Percentiles rank a stretch among this genome's conserved stretches.
phyloP scores from a whole-genome alignment of 2,797 vertebrate species.

The Sebastiscus tertius region DNA sequence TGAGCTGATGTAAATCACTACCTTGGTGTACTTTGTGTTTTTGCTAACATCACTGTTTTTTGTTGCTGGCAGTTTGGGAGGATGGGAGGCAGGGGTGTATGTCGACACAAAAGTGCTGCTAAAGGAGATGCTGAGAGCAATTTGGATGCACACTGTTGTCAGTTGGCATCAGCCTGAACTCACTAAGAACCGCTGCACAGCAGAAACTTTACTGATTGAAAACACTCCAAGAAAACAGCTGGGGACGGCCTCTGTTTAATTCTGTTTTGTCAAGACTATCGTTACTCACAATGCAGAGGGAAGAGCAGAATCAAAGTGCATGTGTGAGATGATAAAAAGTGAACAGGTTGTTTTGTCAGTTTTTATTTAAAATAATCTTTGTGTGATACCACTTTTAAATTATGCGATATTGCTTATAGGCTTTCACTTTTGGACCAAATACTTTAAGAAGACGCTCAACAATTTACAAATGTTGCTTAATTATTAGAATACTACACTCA shows the following conservation, averaged over 20 bases:
- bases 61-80: constrained; percentile 31
- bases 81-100: constrained; percentile 20
- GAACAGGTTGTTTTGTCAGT: neutral
- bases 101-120: constrained; percentile 37
- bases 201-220: constrained; percentile 41
- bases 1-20: constrained; percentile 12
- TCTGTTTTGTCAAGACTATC: constrained; percentile 20
- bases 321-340: neutral
- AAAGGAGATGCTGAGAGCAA: constrained; percentile 50
- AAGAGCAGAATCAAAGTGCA: neutral
- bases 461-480: neutral
- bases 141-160: constrained; percentile 44
- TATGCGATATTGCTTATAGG: neutral
- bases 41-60: constrained; percentile 9
- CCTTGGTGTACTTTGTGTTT: neutral
- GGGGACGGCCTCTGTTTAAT: constrained; percentile 18
- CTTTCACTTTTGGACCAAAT: neutral
- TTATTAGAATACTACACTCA: neutral
- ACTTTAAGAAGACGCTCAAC: neutral
- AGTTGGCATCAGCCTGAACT: constrained; percentile 39
- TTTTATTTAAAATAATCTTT: neutral
- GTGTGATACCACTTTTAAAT: neutral
- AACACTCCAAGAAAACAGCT: constrained; percentile 48
- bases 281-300: neutral
- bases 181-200: constrained; percentile 20